Base-by-base conservation (phyloP, 2,113 vertebrate genomes). In the Ceuthmochares aereus region DNA sequence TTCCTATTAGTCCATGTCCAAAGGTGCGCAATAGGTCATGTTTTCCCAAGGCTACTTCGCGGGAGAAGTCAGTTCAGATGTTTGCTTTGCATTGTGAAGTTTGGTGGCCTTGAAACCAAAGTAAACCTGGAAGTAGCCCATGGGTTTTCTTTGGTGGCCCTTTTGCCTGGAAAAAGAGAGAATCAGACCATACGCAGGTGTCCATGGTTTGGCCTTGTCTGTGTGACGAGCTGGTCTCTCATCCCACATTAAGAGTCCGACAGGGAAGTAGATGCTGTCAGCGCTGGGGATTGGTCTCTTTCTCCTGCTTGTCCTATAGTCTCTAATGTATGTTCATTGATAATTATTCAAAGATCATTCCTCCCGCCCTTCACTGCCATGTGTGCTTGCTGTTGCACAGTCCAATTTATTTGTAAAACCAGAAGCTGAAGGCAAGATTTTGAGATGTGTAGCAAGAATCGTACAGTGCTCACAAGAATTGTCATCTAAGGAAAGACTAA, bases 1-100 rank as follows among this genome's bases (percentile, higher is more conserved):
- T 9, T 22, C 9, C 68, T 56, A 17, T 7, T 66, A 40, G 20
- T 62, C 8, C 0, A 0, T n/a, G 16, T 37, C 26, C 37, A 52
- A 20, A 87, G 55, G 21, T 29, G 25, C 67, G 12, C 0, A 0
- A 12, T 27, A 55, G 8, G 52, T 76, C 36, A 18, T 21, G 9
- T 55, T 58, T 66, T 80, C 45, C 4, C 7, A 47, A 76, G 56
- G 37, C 43, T 59, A 14, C 42, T 77, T 86, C 51, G 36, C 80
- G 43, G 56, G 32, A 88, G 29, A 63, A 59, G n/a, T 22, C 56
- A 37, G 16, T 37, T 92, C 30, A 67, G 26, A 74, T 27, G 12
- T 40, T 40, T 40, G 40, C 40, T 40, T 40, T 40, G 12, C 40
- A 40, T 40, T 40, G 40, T 54, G 23, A 80, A 70, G 18, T 59